Conservation (phyloP, 2,113 vertebrate genomes). For the Hystrix brachyura region DNA sequence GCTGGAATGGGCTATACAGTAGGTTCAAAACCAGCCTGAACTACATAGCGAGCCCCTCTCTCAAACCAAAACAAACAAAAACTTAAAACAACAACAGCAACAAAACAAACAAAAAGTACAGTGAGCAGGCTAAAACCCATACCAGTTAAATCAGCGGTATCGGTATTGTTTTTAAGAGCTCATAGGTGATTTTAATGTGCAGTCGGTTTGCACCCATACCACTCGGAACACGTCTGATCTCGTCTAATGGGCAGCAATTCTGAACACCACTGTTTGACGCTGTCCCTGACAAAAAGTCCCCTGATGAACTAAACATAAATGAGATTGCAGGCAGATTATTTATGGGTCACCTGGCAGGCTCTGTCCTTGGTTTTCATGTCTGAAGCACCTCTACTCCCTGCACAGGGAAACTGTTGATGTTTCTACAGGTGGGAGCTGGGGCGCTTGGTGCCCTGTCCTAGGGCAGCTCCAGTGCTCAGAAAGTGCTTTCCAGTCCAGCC, state of each 20-base stretch:
- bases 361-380: background rate
- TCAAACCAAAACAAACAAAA: background rate
- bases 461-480: background rate
- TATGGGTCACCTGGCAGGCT: background rate
- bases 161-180: slow-evolving; percentile 3
- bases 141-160: background rate
- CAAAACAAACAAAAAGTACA: background rate
- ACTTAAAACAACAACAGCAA: background rate
- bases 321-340: background rate
- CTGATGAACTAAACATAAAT: background rate
- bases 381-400: background rate
- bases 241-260: background rate
- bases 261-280: background rate
- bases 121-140: background rate
- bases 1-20: background rate
- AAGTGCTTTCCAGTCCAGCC: background rate
- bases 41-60: background rate
- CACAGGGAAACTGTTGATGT: background rate
- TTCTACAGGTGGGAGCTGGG: background rate
- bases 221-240: too few relatives aligned
- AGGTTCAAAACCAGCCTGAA: too few relatives aligned
- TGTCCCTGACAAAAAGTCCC: background rate
- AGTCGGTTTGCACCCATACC: background rate
- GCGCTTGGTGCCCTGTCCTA: background rate
- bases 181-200: background rate